Conservation (phyloP, 2,113 vertebrate species). For the Ictalurus punctatus region DNA sequence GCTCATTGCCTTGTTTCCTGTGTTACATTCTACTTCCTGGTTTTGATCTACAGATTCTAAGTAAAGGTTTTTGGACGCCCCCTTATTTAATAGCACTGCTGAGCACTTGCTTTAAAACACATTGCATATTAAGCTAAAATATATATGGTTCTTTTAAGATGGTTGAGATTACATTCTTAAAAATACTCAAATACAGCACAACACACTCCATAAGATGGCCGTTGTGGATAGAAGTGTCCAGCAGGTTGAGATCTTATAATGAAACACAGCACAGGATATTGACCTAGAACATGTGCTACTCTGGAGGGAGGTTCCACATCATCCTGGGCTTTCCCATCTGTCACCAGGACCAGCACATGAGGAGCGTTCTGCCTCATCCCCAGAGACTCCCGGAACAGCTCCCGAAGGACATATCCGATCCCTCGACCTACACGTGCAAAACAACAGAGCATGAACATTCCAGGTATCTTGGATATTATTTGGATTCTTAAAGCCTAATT, state of each 20-base stretch:
- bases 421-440: constrained; percentile 73
- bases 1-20: background rate
- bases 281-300: constrained; percentile 78
- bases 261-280: constrained; percentile 38
- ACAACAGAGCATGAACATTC: background rate
- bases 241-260: background rate
- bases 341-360: constrained; percentile 80
- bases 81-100: background rate
- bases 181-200: background rate
- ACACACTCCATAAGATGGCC: background rate
- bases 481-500: background rate
- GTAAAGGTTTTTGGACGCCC: background rate
- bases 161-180: background rate
- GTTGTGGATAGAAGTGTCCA: background rate
- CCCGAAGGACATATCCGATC: constrained; percentile 79
- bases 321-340: constrained; percentile 86
- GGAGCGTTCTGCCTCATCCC: constrained; percentile 80
- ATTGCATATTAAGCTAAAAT: background rate
- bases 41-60: background rate
- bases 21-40: background rate
- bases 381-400: constrained; percentile 79
- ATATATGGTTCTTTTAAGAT: background rate
- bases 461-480: background rate
- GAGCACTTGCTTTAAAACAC: background rate
- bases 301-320: constrained; percentile 80